Evolutionary conservation across 2,113 vertebrate genomes (phyloP).

Genomic region (Strix uralensis): DNA sequence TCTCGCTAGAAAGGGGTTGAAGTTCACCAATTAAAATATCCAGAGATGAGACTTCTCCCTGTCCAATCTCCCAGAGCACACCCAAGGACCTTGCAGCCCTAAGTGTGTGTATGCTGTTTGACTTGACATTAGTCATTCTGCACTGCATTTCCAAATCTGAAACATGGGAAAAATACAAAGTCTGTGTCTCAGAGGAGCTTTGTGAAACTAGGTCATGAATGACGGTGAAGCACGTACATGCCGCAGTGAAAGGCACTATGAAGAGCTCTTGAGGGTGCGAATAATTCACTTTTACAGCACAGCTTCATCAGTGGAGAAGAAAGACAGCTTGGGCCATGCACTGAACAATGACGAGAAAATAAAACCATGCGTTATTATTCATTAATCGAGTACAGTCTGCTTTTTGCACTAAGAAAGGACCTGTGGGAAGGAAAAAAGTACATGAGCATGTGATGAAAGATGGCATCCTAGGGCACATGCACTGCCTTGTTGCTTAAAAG

Average conservation of each 20-base stretch:
- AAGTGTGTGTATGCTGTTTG: rapidly evolving
- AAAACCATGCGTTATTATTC: background rate
- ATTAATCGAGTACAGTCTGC: background rate
- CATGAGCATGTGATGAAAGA: background rate
- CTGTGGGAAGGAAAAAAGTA: background rate
- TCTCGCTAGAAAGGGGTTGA: background rate
- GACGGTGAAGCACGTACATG: background rate
- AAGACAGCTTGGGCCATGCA: background rate
- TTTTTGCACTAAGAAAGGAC: background rate
- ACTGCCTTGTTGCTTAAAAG: background rate
- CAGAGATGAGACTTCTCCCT: background rate
- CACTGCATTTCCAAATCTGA: background rate
- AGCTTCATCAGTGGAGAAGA: background rate
- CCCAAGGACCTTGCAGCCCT: background rate
- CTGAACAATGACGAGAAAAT: background rate
- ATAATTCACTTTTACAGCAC: background rate
- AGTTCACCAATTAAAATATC: background rate
- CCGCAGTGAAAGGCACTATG: background rate
- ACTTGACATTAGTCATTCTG: background rate
- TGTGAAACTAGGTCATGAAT: background rate
- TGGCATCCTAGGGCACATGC: background rate
- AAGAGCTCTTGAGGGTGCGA: background rate
- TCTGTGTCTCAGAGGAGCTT: background rate
- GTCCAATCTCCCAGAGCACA: background rate
- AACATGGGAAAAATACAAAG: background rate